A percentile compares a stretch with the other conserved stretches of the same genome.
Conservation (phyloP, 2,888 invertebrate species). For the Tinea semifulvella region DNA sequence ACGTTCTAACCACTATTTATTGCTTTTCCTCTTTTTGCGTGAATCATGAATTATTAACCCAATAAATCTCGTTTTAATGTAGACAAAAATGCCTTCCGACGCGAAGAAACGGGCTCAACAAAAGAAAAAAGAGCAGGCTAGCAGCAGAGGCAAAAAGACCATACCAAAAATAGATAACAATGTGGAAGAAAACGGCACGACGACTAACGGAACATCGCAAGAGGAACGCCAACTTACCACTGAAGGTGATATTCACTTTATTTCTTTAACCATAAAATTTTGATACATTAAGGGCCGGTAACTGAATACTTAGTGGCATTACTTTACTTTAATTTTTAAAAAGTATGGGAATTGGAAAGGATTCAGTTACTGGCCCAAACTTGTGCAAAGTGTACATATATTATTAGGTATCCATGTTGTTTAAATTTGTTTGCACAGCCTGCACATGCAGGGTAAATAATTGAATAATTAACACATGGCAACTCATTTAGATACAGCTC, state of each 20-base stretch:
- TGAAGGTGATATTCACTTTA: constrained; percentile 66
- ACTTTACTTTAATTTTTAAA: no score
- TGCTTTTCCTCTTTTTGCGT: background rate
- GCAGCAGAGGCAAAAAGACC: constrained; percentile 70
- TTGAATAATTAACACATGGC: no score
- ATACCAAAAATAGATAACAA: constrained; percentile 55
- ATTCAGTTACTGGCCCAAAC: no score
- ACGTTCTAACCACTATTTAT: background rate
- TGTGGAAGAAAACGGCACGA: constrained; percentile 64
- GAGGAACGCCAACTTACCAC: constrained; percentile 72
- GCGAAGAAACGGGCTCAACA: constrained; percentile 97
- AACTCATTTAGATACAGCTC: no score
- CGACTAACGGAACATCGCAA: constrained; percentile 41
- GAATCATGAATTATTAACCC: constrained; percentile 3
- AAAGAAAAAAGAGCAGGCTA: constrained; percentile 95
- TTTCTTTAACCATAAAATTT: no score
- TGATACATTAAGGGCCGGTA: no score
- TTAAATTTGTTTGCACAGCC: no score
- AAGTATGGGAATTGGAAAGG: no score
- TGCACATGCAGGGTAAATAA: no score
- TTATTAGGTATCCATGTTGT: no score
- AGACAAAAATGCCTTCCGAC: constrained; percentile 91
- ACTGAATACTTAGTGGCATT: no score
- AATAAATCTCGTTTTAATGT: background rate
- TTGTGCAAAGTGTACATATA: no score